Conservation (phyloP, 2,888 invertebrate genomes). For the Diarsia rubi region DNA sequence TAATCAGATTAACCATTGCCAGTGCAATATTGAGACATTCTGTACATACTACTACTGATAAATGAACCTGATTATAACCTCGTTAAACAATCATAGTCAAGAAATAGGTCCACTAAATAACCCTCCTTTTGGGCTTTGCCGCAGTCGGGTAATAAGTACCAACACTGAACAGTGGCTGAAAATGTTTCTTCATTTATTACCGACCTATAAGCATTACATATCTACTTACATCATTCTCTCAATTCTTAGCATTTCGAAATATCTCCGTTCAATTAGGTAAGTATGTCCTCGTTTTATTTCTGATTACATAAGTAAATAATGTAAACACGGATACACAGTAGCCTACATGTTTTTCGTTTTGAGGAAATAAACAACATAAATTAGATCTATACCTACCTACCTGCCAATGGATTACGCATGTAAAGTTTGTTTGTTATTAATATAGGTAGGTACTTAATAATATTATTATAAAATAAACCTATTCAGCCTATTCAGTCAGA, state of each 20-base stretch:
- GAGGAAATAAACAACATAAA: conserved; percentile 45
- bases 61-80: not conserved
- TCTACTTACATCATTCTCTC: conserved; percentile 27
- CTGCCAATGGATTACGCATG: not conserved
- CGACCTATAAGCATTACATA: not conserved
- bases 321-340: conserved; percentile 30
- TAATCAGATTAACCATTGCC: conserved; percentile 26
- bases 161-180: not conserved
- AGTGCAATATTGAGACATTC: not conserved
- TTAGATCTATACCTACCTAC: not conserved
- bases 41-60: not conserved
- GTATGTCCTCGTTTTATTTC: conserved; percentile 58
- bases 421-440: not conserved
- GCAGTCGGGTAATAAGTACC: too few relatives aligned
- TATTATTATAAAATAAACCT: conserved; percentile 3
- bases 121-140: too few relatives aligned
- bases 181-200: conserved; percentile 4
- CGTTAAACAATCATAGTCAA: too few relatives aligned
- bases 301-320: conserved; percentile 59
- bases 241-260: conserved; percentile 45
- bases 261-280: conserved; percentile 48
- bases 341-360: conserved; percentile 32
- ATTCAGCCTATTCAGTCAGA: not conserved
- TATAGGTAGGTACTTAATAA: not conserved
- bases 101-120: not conserved